Evolutionary conservation across 2,113 vertebrate genomes (phyloP), one percentile per base, ranked within the genome.

Genomic region (Sphaerodactylus townsendi): DNA sequence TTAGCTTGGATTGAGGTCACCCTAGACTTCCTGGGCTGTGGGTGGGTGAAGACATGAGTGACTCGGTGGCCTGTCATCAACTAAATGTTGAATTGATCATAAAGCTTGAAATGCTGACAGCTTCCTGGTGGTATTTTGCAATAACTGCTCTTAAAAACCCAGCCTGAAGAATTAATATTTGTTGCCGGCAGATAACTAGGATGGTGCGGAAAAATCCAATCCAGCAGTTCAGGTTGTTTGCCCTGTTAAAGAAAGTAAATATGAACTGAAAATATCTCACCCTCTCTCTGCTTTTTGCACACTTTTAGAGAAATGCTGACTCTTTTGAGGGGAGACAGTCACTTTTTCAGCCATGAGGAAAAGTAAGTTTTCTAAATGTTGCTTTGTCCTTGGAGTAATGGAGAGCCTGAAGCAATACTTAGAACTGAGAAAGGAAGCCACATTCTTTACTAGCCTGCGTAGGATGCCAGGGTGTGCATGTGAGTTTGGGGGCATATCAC

Each of bases 1-100:
- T 92, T 87, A 84, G 74, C 59, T 86, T 85, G 87, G 69, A 89
- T 85, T 92, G 84, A 89, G 84, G 90, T 87, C 85, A 89, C 35
- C 74, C 65, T 88, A 86, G 91, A 25, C 37, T 88, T 35, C 41
- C 83, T 82, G 71, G 85, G 44, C 85, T 85, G 82, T 91, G 88
- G 78, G 62, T 82, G 44, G 59, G 66, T 21, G 66, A 86, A 87
- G 88, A 83, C 85, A 28, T 73, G 44, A 53, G 44, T 68, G 74
- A 46, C 46, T 90, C 82, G 48, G 81, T 68, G 70, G 53, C 79
- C 88, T 39, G 68, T 85, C 17, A 48, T 88, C 83, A 87, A 13
- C 77, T 68, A 0, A 62, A 84, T 76, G 84, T 85, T 46, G 76
- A 84, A 92, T 48, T 83, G 86, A 78, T 85, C 86, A 90, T 83